Percentiles rank a stretch among this genome's conserved stretches.
Conservation (phyloP, 2,113 vertebrate species). For the Cyanoramphus novaezelandiae region DNA sequence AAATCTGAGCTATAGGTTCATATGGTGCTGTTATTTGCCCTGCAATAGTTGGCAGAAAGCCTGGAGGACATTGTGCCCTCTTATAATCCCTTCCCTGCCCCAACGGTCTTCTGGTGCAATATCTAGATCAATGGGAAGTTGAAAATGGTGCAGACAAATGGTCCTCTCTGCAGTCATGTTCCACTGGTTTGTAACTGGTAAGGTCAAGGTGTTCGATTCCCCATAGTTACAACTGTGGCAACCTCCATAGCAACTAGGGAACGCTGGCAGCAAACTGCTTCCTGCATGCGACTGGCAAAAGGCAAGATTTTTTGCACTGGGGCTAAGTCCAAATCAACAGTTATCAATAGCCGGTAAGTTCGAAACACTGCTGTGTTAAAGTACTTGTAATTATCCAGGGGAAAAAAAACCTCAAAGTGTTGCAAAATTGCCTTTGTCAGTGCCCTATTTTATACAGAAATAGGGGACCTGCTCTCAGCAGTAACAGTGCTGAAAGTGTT, state of each 20-base stretch:
- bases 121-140: accelerated
- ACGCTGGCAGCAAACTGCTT: not conserved
- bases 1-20: not conserved
- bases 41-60: not conserved
- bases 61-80: not conserved
- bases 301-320: not conserved
- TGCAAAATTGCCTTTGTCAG: not conserved
- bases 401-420: not conserved
- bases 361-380: not conserved
- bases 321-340: not conserved
- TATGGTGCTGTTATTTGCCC: not conserved
- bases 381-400: not conserved
- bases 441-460: not conserved
- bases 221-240: not conserved
- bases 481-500: not conserved
- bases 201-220: not conserved
- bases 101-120: not conserved
- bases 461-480: not conserved
- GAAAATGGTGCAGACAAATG: not conserved
- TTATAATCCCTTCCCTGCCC: not conserved
- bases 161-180: accelerated
- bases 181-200: not conserved
- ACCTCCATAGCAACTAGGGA: slow-evolving; percentile 64
- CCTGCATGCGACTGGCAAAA: not conserved
- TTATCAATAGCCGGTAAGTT: slow-evolving; percentile 11